phyloP scores from a whole-genome alignment of 2,888 invertebrate genomes.

The Callyntrura sp. region DNA sequence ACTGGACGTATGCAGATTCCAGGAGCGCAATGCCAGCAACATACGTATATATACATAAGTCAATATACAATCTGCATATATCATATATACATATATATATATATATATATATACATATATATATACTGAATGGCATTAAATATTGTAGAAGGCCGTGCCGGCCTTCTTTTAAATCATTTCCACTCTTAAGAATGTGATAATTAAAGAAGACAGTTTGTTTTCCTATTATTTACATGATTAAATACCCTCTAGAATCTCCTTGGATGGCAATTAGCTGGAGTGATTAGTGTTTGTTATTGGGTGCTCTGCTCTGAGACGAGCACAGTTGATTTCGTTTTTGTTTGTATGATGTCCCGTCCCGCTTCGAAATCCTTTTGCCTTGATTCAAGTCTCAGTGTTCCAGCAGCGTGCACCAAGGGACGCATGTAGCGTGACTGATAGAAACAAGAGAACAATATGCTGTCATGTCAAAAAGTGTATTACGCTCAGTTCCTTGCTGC shows the following conservation, averaged over 20 bases:
- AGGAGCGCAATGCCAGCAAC: too few species aligned
- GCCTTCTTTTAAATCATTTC: background rate
- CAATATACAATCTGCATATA: too few species aligned
- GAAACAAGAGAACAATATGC: constrained; percentile 64
- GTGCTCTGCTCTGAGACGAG: constrained; percentile 18
- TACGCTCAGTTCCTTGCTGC: background rate
- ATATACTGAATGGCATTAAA: too few species aligned
- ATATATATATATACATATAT: too few species aligned
- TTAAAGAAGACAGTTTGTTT: constrained; percentile 46
- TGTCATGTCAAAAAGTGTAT: constrained; percentile 53
- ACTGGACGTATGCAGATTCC: too few species aligned
- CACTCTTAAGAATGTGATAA: constrained; percentile 35
- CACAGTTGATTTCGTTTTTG: constrained; percentile 43
- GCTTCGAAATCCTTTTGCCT: constrained; percentile 56
- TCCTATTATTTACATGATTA: constrained; percentile 63
- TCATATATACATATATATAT: too few species aligned
- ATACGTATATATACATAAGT: too few species aligned
- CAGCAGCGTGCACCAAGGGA: constrained; percentile 68
- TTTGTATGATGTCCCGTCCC: constrained; percentile 37
- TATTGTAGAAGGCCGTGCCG: background rate
- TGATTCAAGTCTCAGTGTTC: constrained; percentile 58
- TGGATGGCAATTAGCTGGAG: constrained; percentile 62
- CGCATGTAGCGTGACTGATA: constrained; percentile 73
- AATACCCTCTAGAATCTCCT: constrained; percentile 52
- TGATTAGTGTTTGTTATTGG: constrained; percentile 59